phyloP scores from a whole-genome alignment of 2,888 invertebrate species.

The Poecilobothrus nobilitatus region DNA sequence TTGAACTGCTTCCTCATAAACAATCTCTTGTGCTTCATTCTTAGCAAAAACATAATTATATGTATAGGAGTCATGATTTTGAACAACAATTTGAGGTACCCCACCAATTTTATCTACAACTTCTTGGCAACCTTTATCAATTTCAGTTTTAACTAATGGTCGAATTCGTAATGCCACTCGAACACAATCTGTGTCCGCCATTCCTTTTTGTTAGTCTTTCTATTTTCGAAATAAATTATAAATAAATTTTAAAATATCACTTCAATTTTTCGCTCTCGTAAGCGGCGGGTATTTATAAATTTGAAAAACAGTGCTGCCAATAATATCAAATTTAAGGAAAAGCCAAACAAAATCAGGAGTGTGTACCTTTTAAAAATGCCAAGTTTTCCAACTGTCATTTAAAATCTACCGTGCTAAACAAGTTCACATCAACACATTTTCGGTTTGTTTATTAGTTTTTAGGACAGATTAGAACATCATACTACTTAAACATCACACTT shows the following conservation, averaged over 20 bases:
- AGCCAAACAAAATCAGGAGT: too few species aligned
- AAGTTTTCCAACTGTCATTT: too few species aligned
- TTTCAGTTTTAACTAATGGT: conserved; percentile 66
- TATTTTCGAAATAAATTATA: not conserved
- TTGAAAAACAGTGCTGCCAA: not conserved
- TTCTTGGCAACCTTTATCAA: conserved; percentile 62
- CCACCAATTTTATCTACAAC: conserved; percentile 60
- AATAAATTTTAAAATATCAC: too few species aligned
- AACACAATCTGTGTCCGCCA: conserved; percentile 29
- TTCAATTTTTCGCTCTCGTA: too few species aligned
- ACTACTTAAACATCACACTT: too few species aligned
- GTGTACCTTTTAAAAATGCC: too few species aligned
- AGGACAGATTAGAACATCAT: too few species aligned
- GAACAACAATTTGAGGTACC: conserved; percentile 61
- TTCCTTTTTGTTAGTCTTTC: not conserved
- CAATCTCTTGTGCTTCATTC: conserved; percentile 58
- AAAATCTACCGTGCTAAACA: too few species aligned
- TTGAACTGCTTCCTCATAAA: conserved; percentile 66
- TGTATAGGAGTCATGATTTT: conserved; percentile 63
- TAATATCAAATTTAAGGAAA: not conserved
- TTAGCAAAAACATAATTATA: conserved; percentile 75
- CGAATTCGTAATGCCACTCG: conserved; percentile 75
- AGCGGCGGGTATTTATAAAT: not conserved
- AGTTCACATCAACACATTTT: too few species aligned
- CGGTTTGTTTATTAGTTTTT: too few species aligned